Percentiles rank a stretch among this genome's conserved stretches.
Conservation (phyloP, 1,140 invertebrate species). For the Meloidogyne hapla region DNA sequence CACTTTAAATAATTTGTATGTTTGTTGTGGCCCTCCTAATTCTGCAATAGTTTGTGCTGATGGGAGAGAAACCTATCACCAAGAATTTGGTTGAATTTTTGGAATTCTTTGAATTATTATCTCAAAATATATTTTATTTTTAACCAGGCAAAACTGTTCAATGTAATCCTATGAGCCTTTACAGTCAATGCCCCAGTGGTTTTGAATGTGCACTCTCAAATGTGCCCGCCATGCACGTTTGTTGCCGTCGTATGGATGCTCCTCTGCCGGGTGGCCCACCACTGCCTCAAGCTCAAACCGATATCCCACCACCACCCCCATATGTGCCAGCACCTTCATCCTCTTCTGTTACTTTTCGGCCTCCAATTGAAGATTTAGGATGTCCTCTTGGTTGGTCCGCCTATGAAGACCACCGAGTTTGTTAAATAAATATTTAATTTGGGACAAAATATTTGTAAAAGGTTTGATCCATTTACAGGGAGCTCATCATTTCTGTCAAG, state of each 20-base stretch:
- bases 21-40: constrained; percentile 42
- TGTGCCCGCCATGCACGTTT: constrained; percentile 35
- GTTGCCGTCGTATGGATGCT: constrained; percentile 24
- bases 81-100: constrained; percentile 42
- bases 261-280: constrained; percentile 20
- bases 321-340: background rate
- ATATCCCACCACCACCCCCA: constrained; percentile 10
- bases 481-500: constrained; percentile 51
- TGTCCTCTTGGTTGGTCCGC: constrained; percentile 48
- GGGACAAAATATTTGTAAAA: constrained; percentile 15
- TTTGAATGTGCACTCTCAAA: constrained; percentile 45
- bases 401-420: constrained; percentile 26
- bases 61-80: constrained; percentile 47
- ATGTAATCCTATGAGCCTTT: constrained; percentile 37
- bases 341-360: constrained; percentile 39
- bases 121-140: constrained; percentile 20
- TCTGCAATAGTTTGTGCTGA: constrained; percentile 39
- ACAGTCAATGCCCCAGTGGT: constrained; percentile 36
- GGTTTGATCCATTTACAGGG: too few species aligned
- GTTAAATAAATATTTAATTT: constrained; percentile 2
- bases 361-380: constrained; percentile 40
- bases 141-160: constrained; percentile 39
- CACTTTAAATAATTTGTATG: constrained; percentile 33
- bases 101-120: too few species aligned
- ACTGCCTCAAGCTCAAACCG: constrained; percentile 21